A percentile compares a stretch with the other conserved stretches of the same genome.
Evolutionary conservation across 1,140 invertebrate genomes (phyloP).

Genomic region (Aphis craccivora): DNA sequence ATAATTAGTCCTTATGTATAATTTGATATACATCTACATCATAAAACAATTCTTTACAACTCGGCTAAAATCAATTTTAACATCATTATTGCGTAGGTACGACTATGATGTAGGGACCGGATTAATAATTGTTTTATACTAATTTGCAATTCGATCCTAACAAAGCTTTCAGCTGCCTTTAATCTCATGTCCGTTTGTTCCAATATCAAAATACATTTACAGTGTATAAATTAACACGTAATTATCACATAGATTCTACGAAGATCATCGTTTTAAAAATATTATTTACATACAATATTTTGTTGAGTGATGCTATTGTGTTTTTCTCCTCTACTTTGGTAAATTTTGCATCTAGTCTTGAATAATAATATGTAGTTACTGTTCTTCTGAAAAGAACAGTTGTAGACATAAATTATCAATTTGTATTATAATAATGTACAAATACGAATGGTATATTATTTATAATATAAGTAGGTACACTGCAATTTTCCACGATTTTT

Average conservation of each 20-base stretch:
- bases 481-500: not conserved
- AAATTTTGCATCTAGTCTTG: not conserved
- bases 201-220: slow-evolving; percentile 2
- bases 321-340: not conserved
- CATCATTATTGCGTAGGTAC: not conserved
- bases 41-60: not conserved
- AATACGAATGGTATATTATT: too few species aligned
- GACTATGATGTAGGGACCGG: not conserved
- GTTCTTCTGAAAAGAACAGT: too few species aligned
- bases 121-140: slow-evolving; percentile 15
- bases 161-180: not conserved
- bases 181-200: not conserved
- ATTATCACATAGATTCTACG: not conserved
- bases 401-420: too few species aligned
- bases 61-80: not conserved
- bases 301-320: not conserved
- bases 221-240: not conserved
- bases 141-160: not conserved
- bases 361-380: not conserved
- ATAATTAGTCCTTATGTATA: not conserved
- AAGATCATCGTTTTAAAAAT: not conserved
- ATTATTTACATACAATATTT: not conserved
- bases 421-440: too few species aligned
- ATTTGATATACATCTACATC: not conserved
- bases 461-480: too few species aligned